Evolutionary conservation across 35 echinoderm and acorn worm genomes (phyloP).

Genomic region (Ophioderma brevispina): DNA sequence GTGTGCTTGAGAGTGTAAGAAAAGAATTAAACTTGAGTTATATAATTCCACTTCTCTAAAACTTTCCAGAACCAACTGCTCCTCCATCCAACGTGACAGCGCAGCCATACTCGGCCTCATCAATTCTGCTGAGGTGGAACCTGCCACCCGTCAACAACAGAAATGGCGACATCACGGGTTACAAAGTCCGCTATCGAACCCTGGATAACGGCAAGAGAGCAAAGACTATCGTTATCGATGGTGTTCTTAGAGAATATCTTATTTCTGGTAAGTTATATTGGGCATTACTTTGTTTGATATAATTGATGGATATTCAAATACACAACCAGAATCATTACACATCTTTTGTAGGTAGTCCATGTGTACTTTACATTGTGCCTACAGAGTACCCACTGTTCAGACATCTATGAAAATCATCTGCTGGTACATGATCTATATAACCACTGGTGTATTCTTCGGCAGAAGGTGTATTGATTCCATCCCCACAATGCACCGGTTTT

Average conservation of each 20-base stretch:
- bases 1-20: too few relatives aligned
- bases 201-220: constrained; percentile 16
- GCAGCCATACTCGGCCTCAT: constrained; percentile 30
- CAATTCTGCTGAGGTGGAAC: constrained; percentile 53
- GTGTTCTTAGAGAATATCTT: neutral
- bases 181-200: constrained; percentile 58
- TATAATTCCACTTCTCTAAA: too few relatives aligned
- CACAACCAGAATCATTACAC: too few relatives aligned
- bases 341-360: too few relatives aligned
- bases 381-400: too few relatives aligned
- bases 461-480: too few relatives aligned
- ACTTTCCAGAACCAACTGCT: constrained; percentile 33
- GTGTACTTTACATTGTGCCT: too few relatives aligned
- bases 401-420: too few relatives aligned
- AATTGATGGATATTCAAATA: neutral
- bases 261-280: constrained; percentile 56
- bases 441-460: too few relatives aligned
- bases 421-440: too few relatives aligned
- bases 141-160: constrained; percentile 24
- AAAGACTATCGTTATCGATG: constrained; percentile 38
- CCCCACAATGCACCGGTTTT: too few relatives aligned
- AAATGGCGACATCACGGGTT: constrained; percentile 73
- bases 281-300: neutral
- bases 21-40: too few relatives aligned
- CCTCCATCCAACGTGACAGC: constrained; percentile 48